Base-by-base conservation (phyloP, 2,797 vertebrate species). In the Acropternis orthonyx region DNA sequence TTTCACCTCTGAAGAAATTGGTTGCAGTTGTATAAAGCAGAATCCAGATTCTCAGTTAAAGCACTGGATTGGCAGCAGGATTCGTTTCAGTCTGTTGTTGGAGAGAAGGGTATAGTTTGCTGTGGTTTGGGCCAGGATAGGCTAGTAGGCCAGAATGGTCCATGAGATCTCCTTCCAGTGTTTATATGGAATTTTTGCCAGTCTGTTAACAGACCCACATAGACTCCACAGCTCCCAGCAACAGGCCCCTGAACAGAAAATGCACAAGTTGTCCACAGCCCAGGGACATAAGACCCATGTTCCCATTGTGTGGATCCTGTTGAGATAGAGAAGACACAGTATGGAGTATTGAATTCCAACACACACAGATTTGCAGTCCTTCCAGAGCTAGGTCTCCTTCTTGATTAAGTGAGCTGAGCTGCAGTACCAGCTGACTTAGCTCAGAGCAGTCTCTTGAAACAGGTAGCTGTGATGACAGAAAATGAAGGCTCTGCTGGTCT, bases 251-350 rank as follows among this genome's bases (percentile, higher is more conserved):
- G 2, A 10, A 3, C 4, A 54, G 41, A 58, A 61, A 49, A 72
- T 2, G 1, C 65, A 34, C 1, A 3, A 16, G 19, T 34, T 68
- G 4, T 46, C 6, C 9, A 12, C 34, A 52, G 13, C 5, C 9
- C 12, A 24, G 26, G 39, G 28, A 24, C 51, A 48, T 48, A 58
- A 78, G 22, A 66, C 43, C 17, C 7, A 6, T 22, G 24, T 39
- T 82, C 3, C 16, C n/a, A 2, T 27, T 51, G 9, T 49, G 32
- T 74, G 43, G 5, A 15, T 39, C 16, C 28, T 67, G 2, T 18
- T 80, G 46, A 61, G 54, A 55, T 4, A 32, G 18, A 15, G 22
- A 7, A 28, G 51, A 23, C 20, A 41, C 10, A 10, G 10, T 37
- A 4, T 41, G 32, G 43, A 67, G 48, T 20, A 37, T 23, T 18